Conservation (phyloP, 2,797 vertebrate genomes). For the Acrossocheilus wenchowensis region DNA sequence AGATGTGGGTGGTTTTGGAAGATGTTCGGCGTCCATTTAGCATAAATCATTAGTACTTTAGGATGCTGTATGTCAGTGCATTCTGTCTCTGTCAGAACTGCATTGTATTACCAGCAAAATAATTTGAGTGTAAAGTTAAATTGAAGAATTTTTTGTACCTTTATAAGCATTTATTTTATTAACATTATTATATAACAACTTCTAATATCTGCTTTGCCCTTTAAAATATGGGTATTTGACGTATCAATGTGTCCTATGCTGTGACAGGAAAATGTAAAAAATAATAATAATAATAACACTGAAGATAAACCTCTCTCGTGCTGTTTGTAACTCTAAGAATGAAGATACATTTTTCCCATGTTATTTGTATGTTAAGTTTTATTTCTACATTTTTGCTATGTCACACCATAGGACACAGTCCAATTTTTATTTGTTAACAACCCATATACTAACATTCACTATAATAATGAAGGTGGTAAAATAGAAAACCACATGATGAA, state of each 20-base stretch:
- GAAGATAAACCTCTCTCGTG: too few species aligned
- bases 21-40: not conserved
- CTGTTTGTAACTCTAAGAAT: too few species aligned
- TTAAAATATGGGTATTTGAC: not conserved
- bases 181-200: not conserved
- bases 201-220: not conserved
- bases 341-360: too few species aligned
- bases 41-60: slow-evolving; percentile 18
- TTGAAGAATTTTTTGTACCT: not conserved
- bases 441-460: not conserved
- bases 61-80: not conserved
- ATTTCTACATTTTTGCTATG: too few species aligned
- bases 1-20: slow-evolving; percentile 35
- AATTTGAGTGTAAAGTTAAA: not conserved
- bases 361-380: too few species aligned
- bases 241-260: too few species aligned
- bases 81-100: not conserved
- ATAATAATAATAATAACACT: too few species aligned
- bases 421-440: too few species aligned
- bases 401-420: too few species aligned
- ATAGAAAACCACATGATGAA: not conserved
- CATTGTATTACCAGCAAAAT: not conserved
- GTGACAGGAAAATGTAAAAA: too few species aligned
- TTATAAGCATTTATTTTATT: not conserved
- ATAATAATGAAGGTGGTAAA: not conserved